Evolutionary conservation across 2,113 vertebrate genomes (phyloP).

Genomic region (Rattus norvegicus): GRCr8 NC_086024.1:129304001-129304500

Average conservation of each 20-base stretch:
- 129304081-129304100: accelerated
- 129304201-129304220: accelerated
- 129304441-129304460: accelerated
- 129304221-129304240: not conserved
- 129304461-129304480: accelerated
- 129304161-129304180: not conserved
- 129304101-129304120: not conserved
- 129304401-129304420: not conserved
- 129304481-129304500: accelerated
- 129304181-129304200: not conserved
- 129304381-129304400: not conserved
- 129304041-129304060: not conserved
- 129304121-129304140: accelerated
- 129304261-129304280: no score
- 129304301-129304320: not conserved
- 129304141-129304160: accelerated
- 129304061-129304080: not conserved
- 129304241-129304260: accelerated
- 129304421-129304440: not conserved
- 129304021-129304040: not conserved
- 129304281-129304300: not conserved
- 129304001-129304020: not conserved
- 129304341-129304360: not conserved
- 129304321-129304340: accelerated
- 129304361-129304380: accelerated